phyloP scores from a whole-genome alignment of 2,888 invertebrate species.

The Eupithecia vulgata region DNA sequence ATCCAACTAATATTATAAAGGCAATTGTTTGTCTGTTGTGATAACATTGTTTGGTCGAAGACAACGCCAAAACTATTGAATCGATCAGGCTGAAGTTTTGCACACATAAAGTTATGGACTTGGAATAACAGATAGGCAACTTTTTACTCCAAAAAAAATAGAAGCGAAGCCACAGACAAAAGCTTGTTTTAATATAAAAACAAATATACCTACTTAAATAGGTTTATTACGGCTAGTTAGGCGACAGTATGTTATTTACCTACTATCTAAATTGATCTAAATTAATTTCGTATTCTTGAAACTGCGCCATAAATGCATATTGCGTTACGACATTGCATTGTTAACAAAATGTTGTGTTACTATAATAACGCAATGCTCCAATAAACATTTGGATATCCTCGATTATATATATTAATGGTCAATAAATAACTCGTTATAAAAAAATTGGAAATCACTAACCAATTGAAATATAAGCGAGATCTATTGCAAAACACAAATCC shows the following conservation, averaged over 20 bases:
- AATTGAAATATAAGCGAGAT: conserved; percentile 2
- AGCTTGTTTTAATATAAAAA: too few species aligned
- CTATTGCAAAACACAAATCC: conserved; percentile 18
- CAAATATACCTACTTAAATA: too few species aligned
- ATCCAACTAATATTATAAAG: too few species aligned
- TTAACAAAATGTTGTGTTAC: background rate
- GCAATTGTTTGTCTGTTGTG: too few species aligned
- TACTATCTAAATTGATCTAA: background rate
- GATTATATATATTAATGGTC: background rate
- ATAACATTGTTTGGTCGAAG: too few species aligned
- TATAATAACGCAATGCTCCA: background rate
- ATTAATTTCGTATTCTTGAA: background rate
- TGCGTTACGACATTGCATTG: background rate
- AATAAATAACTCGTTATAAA: background rate
- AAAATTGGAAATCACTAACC: background rate
- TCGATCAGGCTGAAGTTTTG: too few species aligned
- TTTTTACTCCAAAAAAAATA: too few species aligned
- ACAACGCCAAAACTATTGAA: too few species aligned
- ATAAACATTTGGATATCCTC: conserved; percentile 6
- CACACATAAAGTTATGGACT: too few species aligned
- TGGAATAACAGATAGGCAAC: too few species aligned
- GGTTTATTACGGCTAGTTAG: background rate
- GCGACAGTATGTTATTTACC: background rate
- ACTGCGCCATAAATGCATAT: background rate
- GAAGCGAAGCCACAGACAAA: too few species aligned